Conservation (phyloP, 2,113 vertebrate species). For the Heliornis fulica region DNA sequence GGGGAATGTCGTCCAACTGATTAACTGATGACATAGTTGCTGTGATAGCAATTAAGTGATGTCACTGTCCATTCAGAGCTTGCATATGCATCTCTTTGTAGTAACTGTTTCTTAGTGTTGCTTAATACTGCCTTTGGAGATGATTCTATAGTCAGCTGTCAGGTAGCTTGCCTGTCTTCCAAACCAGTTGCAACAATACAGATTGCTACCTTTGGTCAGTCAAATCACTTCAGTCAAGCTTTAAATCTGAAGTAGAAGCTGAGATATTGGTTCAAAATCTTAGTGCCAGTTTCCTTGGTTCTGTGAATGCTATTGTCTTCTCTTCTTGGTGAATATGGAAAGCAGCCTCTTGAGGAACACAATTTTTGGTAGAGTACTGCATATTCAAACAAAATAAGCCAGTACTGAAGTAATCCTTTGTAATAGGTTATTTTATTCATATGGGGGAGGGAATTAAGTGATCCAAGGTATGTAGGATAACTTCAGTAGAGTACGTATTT, state of each 20-base stretch:
- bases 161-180: not conserved
- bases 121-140: not conserved
- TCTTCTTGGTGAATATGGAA: not conserved
- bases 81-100: not conserved
- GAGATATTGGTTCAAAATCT: not conserved
- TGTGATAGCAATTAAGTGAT: not conserved
- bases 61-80: not conserved
- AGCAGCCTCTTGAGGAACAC: not conserved
- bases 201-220: not conserved
- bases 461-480: not conserved
- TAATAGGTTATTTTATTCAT: not conserved
- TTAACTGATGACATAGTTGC: not conserved
- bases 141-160: not conserved
- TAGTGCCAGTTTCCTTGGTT: not conserved
- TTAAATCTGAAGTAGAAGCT: not conserved
- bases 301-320: not conserved
- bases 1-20: fast-evolving
- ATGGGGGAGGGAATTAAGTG: not conserved
- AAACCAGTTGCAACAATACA: not conserved
- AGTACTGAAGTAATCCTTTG: not conserved
- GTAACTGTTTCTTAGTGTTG: not conserved
- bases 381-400: not conserved
- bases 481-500: not conserved
- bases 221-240: not conserved
- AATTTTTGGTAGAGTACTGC: not conserved